Evolutionary conservation across 2,113 vertebrate genomes (phyloP).

Genomic region (Trachemys scripta): DNA sequence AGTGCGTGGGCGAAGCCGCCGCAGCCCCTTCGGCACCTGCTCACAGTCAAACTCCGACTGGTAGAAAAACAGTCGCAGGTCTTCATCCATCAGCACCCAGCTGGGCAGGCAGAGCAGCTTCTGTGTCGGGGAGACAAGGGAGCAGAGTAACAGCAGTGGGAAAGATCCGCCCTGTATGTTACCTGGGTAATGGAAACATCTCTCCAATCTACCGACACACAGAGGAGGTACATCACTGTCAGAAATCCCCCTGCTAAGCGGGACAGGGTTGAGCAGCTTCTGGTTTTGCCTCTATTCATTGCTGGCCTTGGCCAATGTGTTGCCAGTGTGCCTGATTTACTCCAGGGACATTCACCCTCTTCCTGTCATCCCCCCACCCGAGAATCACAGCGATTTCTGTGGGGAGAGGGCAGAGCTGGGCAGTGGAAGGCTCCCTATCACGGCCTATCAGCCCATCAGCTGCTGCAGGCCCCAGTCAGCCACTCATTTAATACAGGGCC

Average conservation of each 20-base stretch:
- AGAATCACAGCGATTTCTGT: not conserved
- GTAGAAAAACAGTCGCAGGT: slow-evolving; percentile 93
- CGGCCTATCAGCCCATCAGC: not conserved
- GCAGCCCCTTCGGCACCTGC: slow-evolving; percentile 87
- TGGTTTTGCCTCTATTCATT: not conserved
- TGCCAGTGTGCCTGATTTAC: not conserved
- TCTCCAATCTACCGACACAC: slow-evolving; percentile 20
- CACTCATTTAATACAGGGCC: not conserved
- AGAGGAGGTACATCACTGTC: slow-evolving; percentile 40
- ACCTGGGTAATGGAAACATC: not conserved
- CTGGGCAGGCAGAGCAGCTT: slow-evolving; percentile 87
- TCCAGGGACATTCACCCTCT: not conserved
- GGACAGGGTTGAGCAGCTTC: not conserved
- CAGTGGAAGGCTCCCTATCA: not conserved
- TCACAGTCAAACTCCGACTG: slow-evolving; percentile 86
- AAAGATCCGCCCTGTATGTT: slow-evolving; percentile 13
- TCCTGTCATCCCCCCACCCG: not conserved
- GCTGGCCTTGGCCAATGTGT: not conserved
- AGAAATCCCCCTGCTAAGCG: slow-evolving; percentile 33
- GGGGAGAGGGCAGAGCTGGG: not conserved
- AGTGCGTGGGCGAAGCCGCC: slow-evolving; percentile 90
- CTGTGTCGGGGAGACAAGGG: slow-evolving; percentile 46
- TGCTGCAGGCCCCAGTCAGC: not conserved
- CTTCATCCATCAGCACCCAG: slow-evolving; percentile 90
- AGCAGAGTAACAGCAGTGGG: slow-evolving; percentile 11